Evolutionary conservation across 1,140 invertebrate genomes (phyloP).

Genomic region (Trigoniulus corallinus): DNA sequence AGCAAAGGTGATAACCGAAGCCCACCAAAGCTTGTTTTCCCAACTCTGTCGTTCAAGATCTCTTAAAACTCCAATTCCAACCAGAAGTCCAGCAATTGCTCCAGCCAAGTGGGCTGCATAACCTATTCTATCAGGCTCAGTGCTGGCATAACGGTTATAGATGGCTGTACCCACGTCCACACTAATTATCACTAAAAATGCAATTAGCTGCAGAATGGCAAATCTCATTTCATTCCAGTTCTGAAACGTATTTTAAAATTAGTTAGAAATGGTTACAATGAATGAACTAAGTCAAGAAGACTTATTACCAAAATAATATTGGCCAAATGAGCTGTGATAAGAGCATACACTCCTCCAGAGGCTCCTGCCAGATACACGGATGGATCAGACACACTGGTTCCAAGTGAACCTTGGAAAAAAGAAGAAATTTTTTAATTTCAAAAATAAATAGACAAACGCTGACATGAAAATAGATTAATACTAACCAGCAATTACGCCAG

Average conservation of each 20-base stretch:
- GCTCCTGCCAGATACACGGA: constrained; percentile 76
- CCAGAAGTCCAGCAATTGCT: constrained; percentile 66
- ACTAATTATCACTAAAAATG: constrained; percentile 52
- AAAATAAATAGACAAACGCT: too few species aligned
- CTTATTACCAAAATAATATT: constrained; percentile 68
- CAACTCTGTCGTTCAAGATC: constrained; percentile 73
- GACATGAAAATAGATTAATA: too few species aligned
- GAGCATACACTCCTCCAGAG: constrained; percentile 86
- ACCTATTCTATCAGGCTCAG: constrained; percentile 29
- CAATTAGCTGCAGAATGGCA: constrained; percentile 54
- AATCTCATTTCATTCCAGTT: constrained; percentile 89
- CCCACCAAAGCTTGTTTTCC: constrained; percentile 70
- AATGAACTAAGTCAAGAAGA: too few species aligned
- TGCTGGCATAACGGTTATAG: constrained; percentile 51
- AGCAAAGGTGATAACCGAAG: constrained; percentile 55
- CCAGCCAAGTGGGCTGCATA: constrained; percentile 81
- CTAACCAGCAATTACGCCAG: constrained; percentile 36
- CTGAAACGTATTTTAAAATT: too few species aligned
- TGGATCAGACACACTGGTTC: constrained; percentile 79
- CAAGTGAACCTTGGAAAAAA: too few species aligned
- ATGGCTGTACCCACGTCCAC: constrained; percentile 66
- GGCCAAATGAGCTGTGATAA: constrained; percentile 88
- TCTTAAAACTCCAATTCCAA: constrained; percentile 76
- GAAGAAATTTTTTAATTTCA: too few species aligned
- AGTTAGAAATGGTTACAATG: constrained; percentile 16